These are phyloP conservation scores for Pelodytes ibericus DNA, from an alignment of 2,797 vertebrate genomes.

Conservation along the genomic window DNA sequence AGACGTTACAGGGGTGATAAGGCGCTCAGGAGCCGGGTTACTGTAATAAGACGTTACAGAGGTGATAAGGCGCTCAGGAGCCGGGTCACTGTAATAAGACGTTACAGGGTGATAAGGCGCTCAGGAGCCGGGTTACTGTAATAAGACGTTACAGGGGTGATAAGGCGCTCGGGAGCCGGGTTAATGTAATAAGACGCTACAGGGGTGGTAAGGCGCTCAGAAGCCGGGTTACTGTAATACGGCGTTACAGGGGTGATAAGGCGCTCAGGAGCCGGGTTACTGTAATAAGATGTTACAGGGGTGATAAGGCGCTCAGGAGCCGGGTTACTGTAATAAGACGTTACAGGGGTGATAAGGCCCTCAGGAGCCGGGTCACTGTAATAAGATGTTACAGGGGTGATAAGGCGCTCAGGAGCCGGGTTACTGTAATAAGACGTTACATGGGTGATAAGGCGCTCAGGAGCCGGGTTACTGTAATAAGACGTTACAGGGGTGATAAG, in stretches of 20 bases:
- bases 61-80: slow-evolving; percentile 4
- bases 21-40: too few relatives aligned
- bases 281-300: not conserved
- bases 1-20: too few relatives aligned
- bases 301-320: not conserved
- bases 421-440: slow-evolving; percentile 1
- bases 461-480: not conserved
- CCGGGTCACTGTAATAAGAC: too few relatives aligned
- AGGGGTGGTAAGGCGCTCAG: not conserved
- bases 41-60: not conserved
- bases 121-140: not conserved
- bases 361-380: not conserved
- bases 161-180: not conserved
- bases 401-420: not conserved
- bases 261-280: not conserved
- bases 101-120: not conserved
- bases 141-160: not conserved
- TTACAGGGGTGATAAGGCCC: not conserved
- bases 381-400: not conserved
- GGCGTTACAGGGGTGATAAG: not conserved
- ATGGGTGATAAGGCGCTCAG: not conserved
- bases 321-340: not conserved
- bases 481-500: not conserved
- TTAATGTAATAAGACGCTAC: not conserved
- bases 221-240: not conserved